phyloP scores from a whole-genome alignment of 2,797 vertebrate species.

The Squalus acanthias region DNA sequence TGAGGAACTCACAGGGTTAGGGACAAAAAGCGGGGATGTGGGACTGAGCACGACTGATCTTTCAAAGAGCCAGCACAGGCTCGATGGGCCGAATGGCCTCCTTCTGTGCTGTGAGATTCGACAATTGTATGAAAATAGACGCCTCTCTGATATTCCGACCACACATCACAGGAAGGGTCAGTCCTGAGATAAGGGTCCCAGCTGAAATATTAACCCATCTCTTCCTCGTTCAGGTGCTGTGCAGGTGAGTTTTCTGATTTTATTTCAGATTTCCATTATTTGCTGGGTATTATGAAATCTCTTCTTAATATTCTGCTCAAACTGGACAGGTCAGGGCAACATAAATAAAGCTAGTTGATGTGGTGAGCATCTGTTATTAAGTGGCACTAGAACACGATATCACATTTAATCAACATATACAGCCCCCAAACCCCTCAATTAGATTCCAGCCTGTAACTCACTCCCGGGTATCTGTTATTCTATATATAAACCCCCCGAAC shows the following conservation, averaged over 20 bases:
- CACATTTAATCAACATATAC: background rate
- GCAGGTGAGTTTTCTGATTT: background rate
- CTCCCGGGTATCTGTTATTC: background rate
- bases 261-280: background rate
- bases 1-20: no score
- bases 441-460: background rate
- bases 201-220: background rate
- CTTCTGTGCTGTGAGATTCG: background rate
- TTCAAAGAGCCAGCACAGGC: background rate
- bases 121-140: background rate
- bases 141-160: background rate
- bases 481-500: no score
- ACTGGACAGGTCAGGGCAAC: background rate
- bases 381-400: background rate
- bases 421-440: background rate
- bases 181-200: background rate
- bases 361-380: background rate
- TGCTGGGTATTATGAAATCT: background rate
- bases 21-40: no score
- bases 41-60: background rate
- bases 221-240: background rate
- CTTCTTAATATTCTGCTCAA: background rate
- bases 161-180: background rate
- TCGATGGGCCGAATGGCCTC: background rate
- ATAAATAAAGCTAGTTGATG: background rate